Percentiles rank a stretch among this genome's conserved stretches.
Evolutionary conservation across 2,888 invertebrate genomes (phyloP).

Genomic region (Leucophenga montana): DNA sequence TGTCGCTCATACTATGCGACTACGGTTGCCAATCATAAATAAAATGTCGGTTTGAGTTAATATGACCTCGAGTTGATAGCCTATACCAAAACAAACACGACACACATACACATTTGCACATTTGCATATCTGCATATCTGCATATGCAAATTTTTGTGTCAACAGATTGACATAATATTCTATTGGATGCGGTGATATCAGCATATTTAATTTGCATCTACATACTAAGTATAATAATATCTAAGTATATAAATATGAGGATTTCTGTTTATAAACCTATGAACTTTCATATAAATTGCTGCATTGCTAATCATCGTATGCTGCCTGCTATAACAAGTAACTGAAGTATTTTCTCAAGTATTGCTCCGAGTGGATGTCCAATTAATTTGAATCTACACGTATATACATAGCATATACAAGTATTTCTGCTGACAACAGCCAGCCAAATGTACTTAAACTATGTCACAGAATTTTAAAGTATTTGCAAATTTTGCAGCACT

Average conservation of each 20-base stretch:
- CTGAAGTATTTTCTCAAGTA: background rate
- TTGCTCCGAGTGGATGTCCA: background rate
- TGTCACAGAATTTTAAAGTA: background rate
- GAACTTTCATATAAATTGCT: background rate
- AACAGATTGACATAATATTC: slow-evolving; percentile 54
- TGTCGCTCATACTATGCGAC: background rate
- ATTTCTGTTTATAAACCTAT: background rate
- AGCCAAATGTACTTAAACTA: background rate
- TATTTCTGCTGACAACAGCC: background rate
- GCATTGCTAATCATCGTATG: background rate
- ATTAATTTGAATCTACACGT: no score
- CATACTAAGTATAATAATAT: background rate
- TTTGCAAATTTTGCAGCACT: background rate
- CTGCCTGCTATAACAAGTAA: background rate
- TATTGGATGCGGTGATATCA: slow-evolving; percentile 33
- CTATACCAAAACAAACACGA: background rate
- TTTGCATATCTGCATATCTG: slow-evolving; percentile 12
- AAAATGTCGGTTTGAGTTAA: slow-evolving; percentile 30
- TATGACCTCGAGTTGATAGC: slow-evolving; percentile 44
- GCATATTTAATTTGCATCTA: slow-evolving; percentile 41
- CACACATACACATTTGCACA: background rate
- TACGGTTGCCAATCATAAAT: background rate
- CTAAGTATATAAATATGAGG: background rate
- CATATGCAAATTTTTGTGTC: slow-evolving; percentile 58
- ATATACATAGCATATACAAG: background rate